Base-by-base conservation (phyloP, 2,797 vertebrate genomes). In the Anableps anableps region DNA sequence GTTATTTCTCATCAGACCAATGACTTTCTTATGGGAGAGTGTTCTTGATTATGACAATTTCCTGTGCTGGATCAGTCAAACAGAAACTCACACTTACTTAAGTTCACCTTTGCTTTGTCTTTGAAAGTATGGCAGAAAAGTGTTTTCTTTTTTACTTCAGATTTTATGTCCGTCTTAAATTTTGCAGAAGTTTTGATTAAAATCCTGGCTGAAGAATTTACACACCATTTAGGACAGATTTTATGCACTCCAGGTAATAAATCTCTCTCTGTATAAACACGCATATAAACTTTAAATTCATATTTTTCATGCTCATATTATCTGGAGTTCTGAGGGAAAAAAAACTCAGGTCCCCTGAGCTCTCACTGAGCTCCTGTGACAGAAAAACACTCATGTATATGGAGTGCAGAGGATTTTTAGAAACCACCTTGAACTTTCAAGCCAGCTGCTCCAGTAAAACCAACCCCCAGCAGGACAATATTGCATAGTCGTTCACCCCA, bases 391-490 rank as follows among this genome's bases (percentile, higher is more conserved):
- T 66, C 78, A 31, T 38, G n/a, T 29, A 66, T 21, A 13, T 72
- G 80, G 14, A 50, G 81, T 58, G 45, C 51, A 48, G 45, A 77
- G 17, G 7, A 45, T 77, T 73, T 83, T 82, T 83, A 85, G 74
- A 82, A 86, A 89, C 80, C 88, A 79, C 76, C 83, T 71, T 84
- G 83, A 87, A 86, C 82, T 78, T 90, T 85, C 4, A 48, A 84
- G 81, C 89, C 93, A 95, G 93, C 93, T 94, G 94, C 83, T 92
- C 31, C 34, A 86, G 80, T 83, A 85, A 86, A 92, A 88, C 76
- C 19, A 88, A 88, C 75, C 84, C 92, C 91, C 90, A 66, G 75
- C 75, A 88, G 92, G 48, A 84, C 87, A 80, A 87, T 92, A 89
- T 92, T 47, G 80, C 76, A 76, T 81, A 85, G 85, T 87, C 87